Evolutionary conservation across 1,140 invertebrate genomes (phyloP).

Genomic region (Lepidurus couesii): DNA sequence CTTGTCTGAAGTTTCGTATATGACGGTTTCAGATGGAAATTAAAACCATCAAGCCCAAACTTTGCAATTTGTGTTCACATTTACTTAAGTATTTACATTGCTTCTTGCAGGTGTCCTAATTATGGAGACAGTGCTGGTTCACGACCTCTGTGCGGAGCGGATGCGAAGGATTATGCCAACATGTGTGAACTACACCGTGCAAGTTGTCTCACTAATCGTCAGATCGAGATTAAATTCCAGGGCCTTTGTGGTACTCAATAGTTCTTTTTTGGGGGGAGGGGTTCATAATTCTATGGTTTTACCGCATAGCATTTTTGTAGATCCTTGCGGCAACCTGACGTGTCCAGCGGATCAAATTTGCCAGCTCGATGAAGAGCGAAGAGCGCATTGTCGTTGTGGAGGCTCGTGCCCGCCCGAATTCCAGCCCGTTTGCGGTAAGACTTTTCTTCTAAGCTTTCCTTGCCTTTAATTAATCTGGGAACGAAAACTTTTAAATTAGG

Average conservation of each 20-base stretch:
- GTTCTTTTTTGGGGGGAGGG: too few relatives aligned
- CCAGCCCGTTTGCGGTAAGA: slow-evolving; percentile 50
- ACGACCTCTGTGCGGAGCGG: slow-evolving; percentile 64
- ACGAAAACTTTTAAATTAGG: slow-evolving; percentile 7
- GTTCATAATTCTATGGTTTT: too few relatives aligned
- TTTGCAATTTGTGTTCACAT: background rate
- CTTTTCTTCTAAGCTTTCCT: slow-evolving; percentile 50
- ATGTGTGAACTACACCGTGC: slow-evolving; percentile 71
- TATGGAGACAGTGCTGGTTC: slow-evolving; percentile 73
- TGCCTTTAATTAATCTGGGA: slow-evolving; percentile 37
- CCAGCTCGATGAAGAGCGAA: slow-evolving; percentile 68
- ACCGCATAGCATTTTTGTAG: slow-evolving; percentile 47
- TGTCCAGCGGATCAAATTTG: slow-evolving; percentile 76
- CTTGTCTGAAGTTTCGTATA: background rate
- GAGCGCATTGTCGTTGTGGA: slow-evolving; percentile 71
- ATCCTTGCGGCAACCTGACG: slow-evolving; percentile 68
- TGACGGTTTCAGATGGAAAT: background rate
- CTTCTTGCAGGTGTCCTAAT: slow-evolving; percentile 56
- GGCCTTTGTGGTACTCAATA: slow-evolving; percentile 79
- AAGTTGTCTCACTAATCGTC: slow-evolving; percentile 64
- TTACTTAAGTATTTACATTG: background rate
- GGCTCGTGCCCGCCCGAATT: slow-evolving; percentile 54
- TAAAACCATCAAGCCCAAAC: background rate
- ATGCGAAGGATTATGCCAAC: slow-evolving; percentile 66
- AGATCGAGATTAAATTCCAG: slow-evolving; percentile 76